Percentiles rank a stretch among this genome's conserved stretches.
phyloP scores from a whole-genome alignment of 1,140 invertebrate genomes.

The Drosophila carrolli region DNA sequence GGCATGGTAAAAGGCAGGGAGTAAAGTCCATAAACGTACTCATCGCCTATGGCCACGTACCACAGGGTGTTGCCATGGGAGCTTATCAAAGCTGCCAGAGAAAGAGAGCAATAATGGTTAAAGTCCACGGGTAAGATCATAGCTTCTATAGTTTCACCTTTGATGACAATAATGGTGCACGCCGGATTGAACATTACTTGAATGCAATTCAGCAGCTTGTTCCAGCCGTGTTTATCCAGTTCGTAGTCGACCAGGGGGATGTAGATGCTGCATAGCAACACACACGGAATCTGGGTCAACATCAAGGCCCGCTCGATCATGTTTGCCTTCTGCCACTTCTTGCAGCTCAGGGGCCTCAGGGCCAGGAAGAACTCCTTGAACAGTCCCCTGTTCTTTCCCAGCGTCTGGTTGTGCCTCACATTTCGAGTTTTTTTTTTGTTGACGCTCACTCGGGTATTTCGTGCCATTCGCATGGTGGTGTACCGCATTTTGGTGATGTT shows the following conservation, averaged over 20 bases:
- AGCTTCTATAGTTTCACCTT: too few species aligned
- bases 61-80: slow-evolving; percentile 1
- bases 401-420: background rate
- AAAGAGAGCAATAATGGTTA: too few species aligned
- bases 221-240: slow-evolving; percentile 39
- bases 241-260: slow-evolving; percentile 41
- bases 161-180: background rate
- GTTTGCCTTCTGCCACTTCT: background rate
- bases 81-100: background rate
- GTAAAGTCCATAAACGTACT: slow-evolving; percentile 7
- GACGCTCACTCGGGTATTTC: background rate
- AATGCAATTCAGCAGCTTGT: slow-evolving; percentile 39
- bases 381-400: slow-evolving; percentile 1
- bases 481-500: background rate
- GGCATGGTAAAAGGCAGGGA: slow-evolving; percentile 24
- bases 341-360: slow-evolving; percentile 11
- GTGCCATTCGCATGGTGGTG: background rate
- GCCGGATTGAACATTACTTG: slow-evolving; percentile 31
- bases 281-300: slow-evolving; percentile 10
- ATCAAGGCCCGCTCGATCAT: slow-evolving; percentile 8
- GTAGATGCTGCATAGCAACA: slow-evolving; percentile 12
- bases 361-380: slow-evolving; percentile 5
- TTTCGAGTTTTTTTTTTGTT: background rate
- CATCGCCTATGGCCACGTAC: slow-evolving; percentile 3
- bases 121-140: too few species aligned